Evolutionary conservation across 2,797 vertebrate genomes (phyloP), one percentile per base, ranked within the genome.

Genomic region (Peromyscus eremicus): DNA sequence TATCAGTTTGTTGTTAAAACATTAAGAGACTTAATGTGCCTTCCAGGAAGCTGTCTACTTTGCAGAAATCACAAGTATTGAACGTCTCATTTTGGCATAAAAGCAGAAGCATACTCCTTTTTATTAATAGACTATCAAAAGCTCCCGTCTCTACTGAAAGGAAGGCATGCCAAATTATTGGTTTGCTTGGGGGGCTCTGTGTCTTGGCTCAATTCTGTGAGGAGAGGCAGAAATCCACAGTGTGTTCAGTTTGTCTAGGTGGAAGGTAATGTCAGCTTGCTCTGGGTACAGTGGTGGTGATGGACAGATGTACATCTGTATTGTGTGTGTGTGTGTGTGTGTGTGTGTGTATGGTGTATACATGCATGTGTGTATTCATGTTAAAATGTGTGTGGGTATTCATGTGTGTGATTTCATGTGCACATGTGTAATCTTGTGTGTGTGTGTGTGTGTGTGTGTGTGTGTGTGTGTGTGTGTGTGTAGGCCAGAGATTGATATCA

Each of bases 1-100:
- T 93, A 91, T 89, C 79, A 52, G 66, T 68, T 92, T 75, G 55
- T 80, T 91, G 79, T 96, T 93, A 93, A 91, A 68, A 92, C 73
- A 85, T 92, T 96, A 77, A 37, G 46, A 84, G 64, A 49, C 76
- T 95, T 95, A 85, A 62, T 64, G 25, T 60, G 29, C 9, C 5
- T 95, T 62, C 79, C 40, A 29, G 79, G 88, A 93, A 82, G 57
- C 80, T 93, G 29, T 79, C 40, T 87, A 75, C 62, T 93, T 94
- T 83, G 70, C 82, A 87, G 40, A 92, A 91, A 94, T 91, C 76
- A 79, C 46, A 14, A 32, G 6, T 80, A 70, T 70, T 4, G 16
- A 95, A 60, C 14, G 10, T 93, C 46, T 95, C n/a, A 25, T 94
- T 96, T 93, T 82, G 70, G 81, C 68, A 79, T 43, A 75, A 87